Evolutionary conservation across 1,140 invertebrate species (phyloP).

Genomic region (Papilio xuthus): DNA sequence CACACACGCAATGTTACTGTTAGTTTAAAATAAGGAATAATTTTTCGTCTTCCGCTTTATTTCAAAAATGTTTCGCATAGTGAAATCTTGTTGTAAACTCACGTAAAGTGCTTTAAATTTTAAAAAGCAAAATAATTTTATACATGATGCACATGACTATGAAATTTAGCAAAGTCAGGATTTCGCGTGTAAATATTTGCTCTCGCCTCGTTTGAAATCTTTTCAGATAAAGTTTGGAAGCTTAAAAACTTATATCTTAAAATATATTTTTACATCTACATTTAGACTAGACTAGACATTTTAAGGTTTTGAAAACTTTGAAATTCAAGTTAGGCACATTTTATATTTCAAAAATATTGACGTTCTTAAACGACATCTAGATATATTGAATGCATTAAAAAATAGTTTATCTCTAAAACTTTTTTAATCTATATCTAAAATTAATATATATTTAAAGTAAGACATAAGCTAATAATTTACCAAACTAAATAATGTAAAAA

Average conservation of each 20-base stretch:
- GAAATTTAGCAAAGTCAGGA: conserved; percentile 8
- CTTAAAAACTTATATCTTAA: neutral
- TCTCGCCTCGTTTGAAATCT: conserved; percentile 4
- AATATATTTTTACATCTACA: neutral
- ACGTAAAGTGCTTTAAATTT: neutral
- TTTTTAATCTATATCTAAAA: too few relatives aligned
- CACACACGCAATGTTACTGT: too few relatives aligned
- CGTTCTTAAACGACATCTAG: too few relatives aligned
- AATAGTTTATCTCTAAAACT: too few relatives aligned
- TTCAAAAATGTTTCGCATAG: neutral
- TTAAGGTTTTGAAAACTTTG: neutral
- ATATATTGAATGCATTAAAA: too few relatives aligned
- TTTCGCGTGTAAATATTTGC: conserved; percentile 7
- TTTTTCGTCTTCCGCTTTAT: too few relatives aligned
- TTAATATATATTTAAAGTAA: too few relatives aligned
- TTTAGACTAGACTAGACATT: neutral
- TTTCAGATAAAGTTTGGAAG: neutral
- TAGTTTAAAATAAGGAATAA: too few relatives aligned
- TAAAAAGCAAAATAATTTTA: conserved; percentile 13
- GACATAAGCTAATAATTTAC: too few relatives aligned
- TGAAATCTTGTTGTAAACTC: neutral
- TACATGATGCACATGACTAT: conserved; percentile 1
- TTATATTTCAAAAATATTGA: too few relatives aligned
- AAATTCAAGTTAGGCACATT: too few relatives aligned
- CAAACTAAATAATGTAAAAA: too few relatives aligned